A percentile compares a stretch with the other conserved stretches of the same genome.
These are phyloP conservation scores for Thera obeliscata DNA, from an alignment of 2,888 invertebrate genomes.

Conservation along the genomic window DNA sequence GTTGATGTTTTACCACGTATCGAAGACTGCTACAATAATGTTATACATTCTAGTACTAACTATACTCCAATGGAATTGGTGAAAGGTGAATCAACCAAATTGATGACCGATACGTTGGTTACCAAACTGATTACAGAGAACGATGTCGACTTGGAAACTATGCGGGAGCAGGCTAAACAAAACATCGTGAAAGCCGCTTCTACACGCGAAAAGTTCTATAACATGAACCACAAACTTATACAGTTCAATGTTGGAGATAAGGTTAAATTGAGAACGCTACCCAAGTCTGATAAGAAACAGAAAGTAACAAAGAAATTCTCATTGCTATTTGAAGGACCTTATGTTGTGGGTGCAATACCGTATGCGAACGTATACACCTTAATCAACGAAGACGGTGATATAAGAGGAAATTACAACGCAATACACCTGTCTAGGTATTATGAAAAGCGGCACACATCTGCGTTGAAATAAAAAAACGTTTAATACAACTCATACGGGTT, in stretches of 20 bases:
- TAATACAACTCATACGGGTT: too few species aligned
- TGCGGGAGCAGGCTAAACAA: neutral
- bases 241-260: neutral
- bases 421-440: neutral
- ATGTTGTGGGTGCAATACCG: neutral
- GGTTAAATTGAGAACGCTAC: neutral
- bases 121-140: too few species aligned
- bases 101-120: neutral
- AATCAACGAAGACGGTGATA: neutral
- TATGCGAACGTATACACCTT: neutral
- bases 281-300: neutral
- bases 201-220: too few species aligned
- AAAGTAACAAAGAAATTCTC: neutral
- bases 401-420: neutral
- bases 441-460: too few species aligned
- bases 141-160: too few species aligned
- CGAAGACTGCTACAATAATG: constrained; percentile 40
- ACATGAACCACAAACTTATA: neutral
- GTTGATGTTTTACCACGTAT: constrained; percentile 23
- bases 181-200: neutral
- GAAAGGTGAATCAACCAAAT: neutral
- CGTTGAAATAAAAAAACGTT: too few species aligned
- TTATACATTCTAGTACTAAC: constrained; percentile 33
- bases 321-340: neutral
- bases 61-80: constrained; percentile 30